Conservation (phyloP, 2,888 invertebrate species). For the Sympetrum striolatum region DNA sequence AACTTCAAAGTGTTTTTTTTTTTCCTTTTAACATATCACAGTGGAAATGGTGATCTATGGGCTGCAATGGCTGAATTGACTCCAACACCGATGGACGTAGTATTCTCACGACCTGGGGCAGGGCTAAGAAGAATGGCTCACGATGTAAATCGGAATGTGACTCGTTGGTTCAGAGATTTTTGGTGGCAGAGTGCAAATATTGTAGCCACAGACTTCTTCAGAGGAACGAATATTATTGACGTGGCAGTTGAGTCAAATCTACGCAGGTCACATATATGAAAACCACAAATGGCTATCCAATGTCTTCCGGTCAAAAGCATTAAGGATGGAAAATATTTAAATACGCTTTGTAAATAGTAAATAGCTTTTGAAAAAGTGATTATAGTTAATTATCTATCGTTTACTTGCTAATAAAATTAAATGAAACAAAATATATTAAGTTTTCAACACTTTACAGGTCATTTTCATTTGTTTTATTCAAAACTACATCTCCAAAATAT, state of each 20-base stretch:
- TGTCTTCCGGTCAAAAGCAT: neutral
- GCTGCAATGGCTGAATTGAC: constrained; percentile 64
- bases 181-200: constrained; percentile 61
- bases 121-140: constrained; percentile 61
- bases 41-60: constrained; percentile 53
- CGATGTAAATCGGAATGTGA: constrained; percentile 59
- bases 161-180: constrained; percentile 58
- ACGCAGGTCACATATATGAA: constrained; percentile 25
- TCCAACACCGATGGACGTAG: constrained; percentile 60
- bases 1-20: neutral
- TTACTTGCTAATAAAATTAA: neutral
- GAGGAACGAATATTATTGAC: constrained; percentile 62
- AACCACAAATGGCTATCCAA: neutral
- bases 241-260: constrained; percentile 60
- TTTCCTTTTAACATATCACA: neutral
- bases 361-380: neutral
- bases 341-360: neutral
- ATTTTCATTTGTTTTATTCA: neutral
- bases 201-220: constrained; percentile 62
- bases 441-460: neutral
- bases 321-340: neutral
- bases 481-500: neutral
- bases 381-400: neutral
- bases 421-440: neutral
- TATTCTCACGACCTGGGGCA: constrained; percentile 57